phyloP scores from a whole-genome alignment of 2,113 vertebrate species.

The Bufo gargarizans region DNA sequence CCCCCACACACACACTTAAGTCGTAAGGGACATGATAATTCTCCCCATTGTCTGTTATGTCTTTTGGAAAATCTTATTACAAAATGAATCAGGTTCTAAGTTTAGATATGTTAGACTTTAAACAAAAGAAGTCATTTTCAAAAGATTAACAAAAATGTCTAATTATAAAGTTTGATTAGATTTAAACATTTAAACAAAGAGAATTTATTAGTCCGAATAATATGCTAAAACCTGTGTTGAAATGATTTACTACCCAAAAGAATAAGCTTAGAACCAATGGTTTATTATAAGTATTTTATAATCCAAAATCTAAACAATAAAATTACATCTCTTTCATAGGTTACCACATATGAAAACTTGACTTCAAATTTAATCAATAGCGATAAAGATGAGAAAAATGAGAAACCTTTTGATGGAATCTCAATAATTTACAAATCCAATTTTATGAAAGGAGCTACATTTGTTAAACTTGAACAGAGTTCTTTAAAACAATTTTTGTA shows the following conservation, averaged over 20 bases:
- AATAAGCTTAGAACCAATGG: no score
- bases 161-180: background rate
- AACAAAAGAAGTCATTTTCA: background rate
- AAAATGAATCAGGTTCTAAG: background rate
- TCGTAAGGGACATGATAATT: no score
- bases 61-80: background rate
- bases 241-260: background rate
- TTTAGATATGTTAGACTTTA: background rate
- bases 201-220: background rate
- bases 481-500: constrained; percentile 66
- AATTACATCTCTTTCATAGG: no score
- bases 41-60: background rate
- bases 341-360: background rate
- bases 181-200: background rate
- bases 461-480: constrained; percentile 23
- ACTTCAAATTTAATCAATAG: background rate
- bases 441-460: constrained; percentile 59
- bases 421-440: background rate
- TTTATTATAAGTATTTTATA: no score
- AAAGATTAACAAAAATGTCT: background rate
- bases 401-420: background rate
- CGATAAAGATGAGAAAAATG: background rate
- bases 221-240: background rate
- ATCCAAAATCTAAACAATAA: no score
- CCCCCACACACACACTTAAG: no score